A percentile compares a stretch with the other conserved stretches of the same genome.
Conservation (phyloP, 92 coral and sea anemone genomes). For the Actinostola sp. region DNA sequence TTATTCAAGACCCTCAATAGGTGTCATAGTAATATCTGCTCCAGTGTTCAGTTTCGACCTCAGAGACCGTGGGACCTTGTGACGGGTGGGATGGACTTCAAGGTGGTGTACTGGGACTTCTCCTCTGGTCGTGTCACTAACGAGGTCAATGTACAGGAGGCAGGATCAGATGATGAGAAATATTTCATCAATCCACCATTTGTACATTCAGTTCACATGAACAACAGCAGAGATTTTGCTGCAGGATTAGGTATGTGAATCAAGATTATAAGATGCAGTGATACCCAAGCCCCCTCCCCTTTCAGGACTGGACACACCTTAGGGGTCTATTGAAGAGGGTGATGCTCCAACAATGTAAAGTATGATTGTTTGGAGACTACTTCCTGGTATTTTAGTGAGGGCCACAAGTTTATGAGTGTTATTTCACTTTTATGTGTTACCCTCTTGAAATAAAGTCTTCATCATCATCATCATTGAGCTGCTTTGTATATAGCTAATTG, state of each 20-base stretch:
- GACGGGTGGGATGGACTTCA: constrained; percentile 89
- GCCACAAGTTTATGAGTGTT: no score
- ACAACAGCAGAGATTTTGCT: constrained; percentile 79
- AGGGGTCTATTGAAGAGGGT: no score
- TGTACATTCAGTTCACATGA: constrained; percentile 86
- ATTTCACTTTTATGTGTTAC: no score
- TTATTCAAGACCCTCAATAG: constrained; percentile 74
- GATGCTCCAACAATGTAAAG: no score
- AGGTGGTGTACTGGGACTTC: constrained; percentile 84
- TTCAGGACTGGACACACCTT: no score
- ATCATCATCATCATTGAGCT: no score
- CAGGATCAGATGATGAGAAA: constrained; percentile 39
- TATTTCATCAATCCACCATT: constrained; percentile 87
- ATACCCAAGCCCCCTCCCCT: no score
- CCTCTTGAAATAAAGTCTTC: no score
- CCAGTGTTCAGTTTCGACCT: constrained; percentile 88
- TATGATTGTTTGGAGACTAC: no score
- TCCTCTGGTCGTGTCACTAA: constrained; percentile 80
- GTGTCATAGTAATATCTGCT: constrained; percentile 81
- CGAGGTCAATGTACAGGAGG: constrained; percentile 64
- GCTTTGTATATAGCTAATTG: no score
- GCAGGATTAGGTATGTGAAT: constrained; percentile 76
- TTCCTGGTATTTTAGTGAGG: no score
- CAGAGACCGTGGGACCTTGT: constrained; percentile 87
- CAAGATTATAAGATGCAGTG: background rate